Base-by-base conservation (phyloP, 2,888 invertebrate species). In the Cephus rjabovi region DNA sequence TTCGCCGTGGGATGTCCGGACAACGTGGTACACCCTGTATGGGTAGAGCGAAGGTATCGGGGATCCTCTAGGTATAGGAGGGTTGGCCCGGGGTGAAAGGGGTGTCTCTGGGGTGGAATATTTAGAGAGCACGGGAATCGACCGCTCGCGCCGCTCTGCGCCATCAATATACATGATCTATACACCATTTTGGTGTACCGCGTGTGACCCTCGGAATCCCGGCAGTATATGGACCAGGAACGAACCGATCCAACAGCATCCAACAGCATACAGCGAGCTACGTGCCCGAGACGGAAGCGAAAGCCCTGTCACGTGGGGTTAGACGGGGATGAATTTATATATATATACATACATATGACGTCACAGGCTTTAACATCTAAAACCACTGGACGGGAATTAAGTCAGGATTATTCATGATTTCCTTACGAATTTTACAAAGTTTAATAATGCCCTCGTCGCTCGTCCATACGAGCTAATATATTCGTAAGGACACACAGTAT, bases 361-460 rank as follows among this genome's bases (percentile, higher is more conserved):
- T 88, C 89, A 88, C 87, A 84, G 84, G 87, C 88, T 89, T 89
- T 89, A 90, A 90, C 88, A 90, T 88, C 88, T 86, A 87, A 86
- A 85, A 86, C 83, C 83, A 33, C 70, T 12, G 82, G 85, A 86
- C 89, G 89, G 88, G 89, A 89, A 90, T 89, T 89, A 90, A 88
- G 88, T 87, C 85, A 83, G 84, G 83, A 84, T 40, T 6, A 40
- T 40, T 40, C 6, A 40, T 40, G 40, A 40, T 40, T 40, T 40
- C 4, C 40, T 40, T 0, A 15, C 2, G 6, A 40, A 15, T 40
- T 40, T 40, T 40, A 40, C 15, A 4, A 40, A 40, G 15, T 15
- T 40, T 40, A 40, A 15, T 15, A 40, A 40, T 6, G 37, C 15
- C 4, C 15, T 1, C 4, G 1, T 37, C 15, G 4, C 15, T 15